phyloP scores from a whole-genome alignment of 2,797 vertebrate species.

The Carapus acus region DNA sequence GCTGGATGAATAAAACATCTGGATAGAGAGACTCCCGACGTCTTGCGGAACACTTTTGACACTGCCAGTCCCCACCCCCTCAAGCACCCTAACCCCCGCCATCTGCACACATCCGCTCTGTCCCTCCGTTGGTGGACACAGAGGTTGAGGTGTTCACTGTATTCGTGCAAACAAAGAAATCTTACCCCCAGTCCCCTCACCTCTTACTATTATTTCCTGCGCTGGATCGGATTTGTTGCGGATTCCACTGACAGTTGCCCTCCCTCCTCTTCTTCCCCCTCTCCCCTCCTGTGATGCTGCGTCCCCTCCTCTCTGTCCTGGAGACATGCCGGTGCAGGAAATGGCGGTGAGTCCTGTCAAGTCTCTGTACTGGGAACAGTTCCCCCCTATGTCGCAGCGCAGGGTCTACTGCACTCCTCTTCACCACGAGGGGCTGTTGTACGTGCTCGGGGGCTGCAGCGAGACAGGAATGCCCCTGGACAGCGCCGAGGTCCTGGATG shows the following conservation, averaged over 20 bases:
- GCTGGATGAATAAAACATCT: constrained; percentile 64
- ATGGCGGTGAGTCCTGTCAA: constrained; percentile 82
- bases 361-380: constrained; percentile 84
- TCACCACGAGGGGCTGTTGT: constrained; percentile 82
- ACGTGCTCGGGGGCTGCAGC: constrained; percentile 92
- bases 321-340: constrained; percentile 76
- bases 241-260: constrained; percentile 3
- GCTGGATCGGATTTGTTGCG: constrained; percentile 1
- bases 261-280: neutral
- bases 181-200: neutral
- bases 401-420: constrained; percentile 90
- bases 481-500: constrained; percentile 81
- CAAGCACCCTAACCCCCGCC: constrained; percentile 9
- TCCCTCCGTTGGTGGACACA: constrained; percentile 13
- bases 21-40: constrained; percentile 48
- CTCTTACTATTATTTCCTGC: constrained; percentile 16
- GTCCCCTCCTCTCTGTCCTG: constrained; percentile 46
- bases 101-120: neutral
- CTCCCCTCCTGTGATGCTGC: constrained; percentile 62
- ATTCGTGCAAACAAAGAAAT: constrained; percentile 40
- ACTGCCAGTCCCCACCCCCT: neutral
- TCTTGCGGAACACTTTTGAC: constrained; percentile 43
- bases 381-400: constrained; percentile 85
- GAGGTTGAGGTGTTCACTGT: constrained; percentile 27
- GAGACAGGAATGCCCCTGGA: constrained; percentile 81